Evolutionary conservation across 2,797 vertebrate genomes (phyloP).

Genomic region (Rallus crepitans): DNA sequence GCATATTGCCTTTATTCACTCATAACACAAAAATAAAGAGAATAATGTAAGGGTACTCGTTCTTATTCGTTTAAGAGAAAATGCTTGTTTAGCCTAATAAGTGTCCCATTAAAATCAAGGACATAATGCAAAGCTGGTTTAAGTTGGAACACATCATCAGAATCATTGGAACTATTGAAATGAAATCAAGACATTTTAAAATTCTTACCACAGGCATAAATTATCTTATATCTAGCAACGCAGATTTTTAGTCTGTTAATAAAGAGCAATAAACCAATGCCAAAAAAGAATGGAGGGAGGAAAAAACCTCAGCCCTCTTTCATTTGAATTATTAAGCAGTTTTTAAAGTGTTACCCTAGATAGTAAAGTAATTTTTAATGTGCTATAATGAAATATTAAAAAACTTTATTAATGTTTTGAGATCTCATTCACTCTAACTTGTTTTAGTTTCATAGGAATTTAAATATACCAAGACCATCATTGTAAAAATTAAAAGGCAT

Average conservation of each 20-base stretch:
- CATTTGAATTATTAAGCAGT: conserved; percentile 25
- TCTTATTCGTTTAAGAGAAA: background rate
- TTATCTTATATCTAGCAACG: background rate
- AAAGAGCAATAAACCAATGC: background rate
- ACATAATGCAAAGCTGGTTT: background rate
- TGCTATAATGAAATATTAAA: conserved; percentile 57
- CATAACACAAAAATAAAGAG: background rate
- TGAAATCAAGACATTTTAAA: background rate
- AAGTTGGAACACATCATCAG: background rate
- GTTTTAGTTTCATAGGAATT: conserved; percentile 36
- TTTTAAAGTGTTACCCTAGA: conserved; percentile 15
- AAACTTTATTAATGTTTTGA: conserved; percentile 49
- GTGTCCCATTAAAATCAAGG: background rate
- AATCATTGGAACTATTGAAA: background rate
- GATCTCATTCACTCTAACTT: conserved; percentile 21
- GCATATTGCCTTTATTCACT: background rate
- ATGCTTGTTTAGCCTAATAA: background rate
- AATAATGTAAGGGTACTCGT: background rate
- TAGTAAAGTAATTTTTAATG: conserved; percentile 6
- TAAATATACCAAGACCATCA: background rate
- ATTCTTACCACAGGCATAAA: background rate
- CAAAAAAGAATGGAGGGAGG: background rate
- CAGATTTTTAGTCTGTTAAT: background rate
- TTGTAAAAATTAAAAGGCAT: conserved; percentile 34
- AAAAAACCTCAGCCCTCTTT: background rate